Evolutionary conservation across 2,113 vertebrate species (phyloP), one percentile per base, ranked within the genome.

Genomic region (Melanerpes formicivorus): DNA sequence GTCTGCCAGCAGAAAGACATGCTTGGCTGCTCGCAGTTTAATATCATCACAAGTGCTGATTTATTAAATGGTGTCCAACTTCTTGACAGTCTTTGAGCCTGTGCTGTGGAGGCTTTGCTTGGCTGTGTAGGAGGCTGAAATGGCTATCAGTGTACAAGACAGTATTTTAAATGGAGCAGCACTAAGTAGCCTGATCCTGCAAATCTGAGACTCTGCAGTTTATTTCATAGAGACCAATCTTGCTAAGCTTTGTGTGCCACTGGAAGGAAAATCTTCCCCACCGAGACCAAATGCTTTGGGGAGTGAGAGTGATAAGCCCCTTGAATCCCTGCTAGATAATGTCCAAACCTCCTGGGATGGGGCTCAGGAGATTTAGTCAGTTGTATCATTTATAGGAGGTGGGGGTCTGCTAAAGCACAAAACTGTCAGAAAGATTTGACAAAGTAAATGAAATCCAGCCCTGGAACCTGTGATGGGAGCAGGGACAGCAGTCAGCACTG

Each of bases 11-110:
- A 64, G 80, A 74, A 82, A n/a, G 90, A 79, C 77, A 76, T 40
- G 90, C 93, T 64, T 90, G 88, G 84, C 93, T 93, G 91, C 91
- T 40, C 71, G 23, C 72, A 27, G 74, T 66, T 89, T 48, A 30
- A 5, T 80, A 65, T 50, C 29, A 18, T 85, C 73, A 54, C 76
- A 60, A 55, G 65, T 27, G 32, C 40, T 92, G 95, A 96, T 96
- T 95, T 93, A 96, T 93, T 83, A 44, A 48, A 58, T 11, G 30
- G 70, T 87, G 88, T 90, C 88, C 90, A 66, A 82, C 79, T 27
- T 71, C 94, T 80, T 42, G 3, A 64, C 65, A 58, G 85, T 18
- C 77, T 54, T 50, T 6, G 8, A 88, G 81, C 64, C 59, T 6
- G 7, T 79, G 60, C 79, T 90, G 80, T 66, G 34, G 26, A 40